Evolutionary conservation across 1,140 invertebrate genomes (phyloP), one percentile per base, ranked within the genome.

Genomic region (Drosophila bocqueti): DNA sequence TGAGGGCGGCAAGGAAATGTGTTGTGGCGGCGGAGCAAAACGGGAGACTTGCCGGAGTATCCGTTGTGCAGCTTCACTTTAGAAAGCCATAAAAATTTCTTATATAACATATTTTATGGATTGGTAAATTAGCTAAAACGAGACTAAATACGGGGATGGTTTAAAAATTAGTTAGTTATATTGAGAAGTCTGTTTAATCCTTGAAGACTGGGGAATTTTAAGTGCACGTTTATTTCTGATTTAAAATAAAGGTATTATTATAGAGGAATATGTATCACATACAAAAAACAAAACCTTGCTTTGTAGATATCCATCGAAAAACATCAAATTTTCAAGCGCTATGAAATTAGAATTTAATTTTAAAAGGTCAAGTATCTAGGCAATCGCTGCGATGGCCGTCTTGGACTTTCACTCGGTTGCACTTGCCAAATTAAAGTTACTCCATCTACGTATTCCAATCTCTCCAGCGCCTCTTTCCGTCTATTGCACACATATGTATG

Each of bases 401-500:
- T 61, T 50, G n/a, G 21, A 60, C 63, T 76, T 76, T 76, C 47
- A 46, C 55, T 67, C 42, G 72, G 65, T 26, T 76, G 74, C 74
- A 76, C 74, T 76, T 76, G 47, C 26, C 73, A 66, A 76, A 76
- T 76, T 66, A 73, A 73, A 73, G 50, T 73, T 21, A 11, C 45
- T 45, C 29, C 24, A 46, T 55, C 40, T 46, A 8, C 31, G n/a
- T 21, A 24, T 21, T 13, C 29, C 34, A 15, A 29, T 36, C 68
- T n/a, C n/a, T n/a, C 2, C 29, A 9, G 15, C 13, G 40, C 18
- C 46, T 26, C 36, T 16, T 34, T 68, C 36, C 38, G 26, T 59
- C 43, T 34, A 38, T 46, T 40, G 68, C 49, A 73, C 62, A 71
- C 66, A 76, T 79, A 72, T 86, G 83, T 79, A 72, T 86, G 83